Evolutionary conservation across 1,140 invertebrate species (phyloP), one percentile per base, ranked within the genome.

Genomic region (Drosophila carrolli): DNA sequence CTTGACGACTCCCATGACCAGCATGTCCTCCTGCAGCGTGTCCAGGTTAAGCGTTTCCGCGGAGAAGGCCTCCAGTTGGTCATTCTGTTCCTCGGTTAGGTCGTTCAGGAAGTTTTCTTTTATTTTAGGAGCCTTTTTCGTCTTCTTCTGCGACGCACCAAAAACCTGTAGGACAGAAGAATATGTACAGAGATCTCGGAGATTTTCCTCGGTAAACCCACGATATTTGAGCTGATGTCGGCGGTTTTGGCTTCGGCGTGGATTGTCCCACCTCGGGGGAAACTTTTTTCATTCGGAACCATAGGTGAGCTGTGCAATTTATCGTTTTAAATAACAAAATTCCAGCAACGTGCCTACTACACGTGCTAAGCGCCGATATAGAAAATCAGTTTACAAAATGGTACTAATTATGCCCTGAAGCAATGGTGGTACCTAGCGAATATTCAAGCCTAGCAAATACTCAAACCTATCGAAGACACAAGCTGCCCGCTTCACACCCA

Each of bases 11-110:
- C 91, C 92, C 88, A 92, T 90, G 11, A 92, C 71, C 47, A 84
- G 76, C 91, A 92, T 92, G 38, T 88, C 83, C 50, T 92, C 85
- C 56, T 90, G 86, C 10, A 92, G 77, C 9, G 88, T 91, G n/a
- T 90, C 80, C 43, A 85, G 65, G 27, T 62, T 91, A 1, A 92
- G 70, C 0, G 91, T 47, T 47, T 91, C 91, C 1, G 91, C 91
- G 0, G 91, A 92, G 11, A 76, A 68, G 5, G 89, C 66, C 46
- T 92, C 78, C 43, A 81, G 51, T 44, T 86, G 81, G 3, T 78
- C 81, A 29, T 63, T 73, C 1, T 59, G 53, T 23, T 78, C 78
- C 3, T 46, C 58, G 32, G 46, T 47, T 0, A 19, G 38, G 10
- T 50, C 57, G 43, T 47, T 70, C 4, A 51, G 44, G 8, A 51